These are phyloP conservation scores for Tetragnatha versicolor DNA, from an alignment of 1,140 invertebrate species.

Conservation along the genomic window DNA sequence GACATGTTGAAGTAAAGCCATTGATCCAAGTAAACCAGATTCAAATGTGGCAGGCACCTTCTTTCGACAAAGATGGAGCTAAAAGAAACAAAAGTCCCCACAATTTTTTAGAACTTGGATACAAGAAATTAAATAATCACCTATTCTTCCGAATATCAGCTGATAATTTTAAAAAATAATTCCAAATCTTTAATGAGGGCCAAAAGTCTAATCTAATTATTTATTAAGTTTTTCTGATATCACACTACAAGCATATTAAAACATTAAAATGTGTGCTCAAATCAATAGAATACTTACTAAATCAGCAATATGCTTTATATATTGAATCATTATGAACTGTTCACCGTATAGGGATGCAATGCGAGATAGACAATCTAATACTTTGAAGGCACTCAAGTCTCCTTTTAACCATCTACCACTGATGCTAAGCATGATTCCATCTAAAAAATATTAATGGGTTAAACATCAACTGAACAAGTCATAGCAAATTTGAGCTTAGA, in stretches of 20 bases:
- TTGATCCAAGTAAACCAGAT: constrained; percentile 84
- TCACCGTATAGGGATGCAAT: constrained; percentile 91
- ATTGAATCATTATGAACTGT: constrained; percentile 91
- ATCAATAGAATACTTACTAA: constrained; percentile 62
- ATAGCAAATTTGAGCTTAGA: not conserved
- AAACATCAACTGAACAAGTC: not conserved
- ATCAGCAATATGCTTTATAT: constrained; percentile 90
- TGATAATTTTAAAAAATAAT: not conserved
- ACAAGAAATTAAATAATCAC: no score
- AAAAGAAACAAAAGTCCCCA: no score
- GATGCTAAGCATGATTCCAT: constrained; percentile 46
- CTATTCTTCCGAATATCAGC: not conserved
- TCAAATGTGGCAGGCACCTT: constrained; percentile 83
- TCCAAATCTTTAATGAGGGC: no score
- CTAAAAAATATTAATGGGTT: constrained; percentile 13
- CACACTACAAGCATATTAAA: no score
- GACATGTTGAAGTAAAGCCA: constrained; percentile 77
- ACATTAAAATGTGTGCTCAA: no score
- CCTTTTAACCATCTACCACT: constrained; percentile 68
- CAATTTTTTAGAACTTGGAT: no score
- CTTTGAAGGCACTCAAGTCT: constrained; percentile 81
- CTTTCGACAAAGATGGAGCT: constrained; percentile 70
- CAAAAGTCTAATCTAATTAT: no score
- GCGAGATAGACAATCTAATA: constrained; percentile 85
- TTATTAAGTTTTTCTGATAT: no score